Evolutionary conservation across 2,888 invertebrate genomes (phyloP), one percentile per base, ranked within the genome.

Genomic region (Epiblema foenella): DNA sequence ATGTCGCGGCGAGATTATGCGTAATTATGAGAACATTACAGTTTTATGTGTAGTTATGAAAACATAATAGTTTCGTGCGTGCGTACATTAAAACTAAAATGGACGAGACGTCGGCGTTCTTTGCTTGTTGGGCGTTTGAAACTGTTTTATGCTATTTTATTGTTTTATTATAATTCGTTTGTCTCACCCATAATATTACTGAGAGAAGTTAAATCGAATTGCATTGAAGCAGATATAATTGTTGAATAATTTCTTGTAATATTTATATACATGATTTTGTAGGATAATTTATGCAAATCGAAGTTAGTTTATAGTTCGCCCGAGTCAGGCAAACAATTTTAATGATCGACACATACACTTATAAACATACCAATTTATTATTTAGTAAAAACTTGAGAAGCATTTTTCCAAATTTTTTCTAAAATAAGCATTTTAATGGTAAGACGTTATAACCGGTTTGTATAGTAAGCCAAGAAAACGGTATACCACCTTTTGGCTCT

Each of bases 1-100:
- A 71, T 52, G 60, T 56, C 70, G 15, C 46, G 54, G 33, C 29
- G 15, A 18, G 33, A 66, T 66, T 65, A 56, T 66, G 57, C 46
- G 46, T 66, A 63, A 63, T 63, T 63, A 63, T 52, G 63, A 52
- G 37, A 17, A 52, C 52, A 62, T 62, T 62, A 62, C 54, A 54
- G 64, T 42, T 52, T 70, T 54, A 69, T 58, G 69, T 17, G 59
- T 62, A 56, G 66, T 71, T 71, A 71, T 67, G 60, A 57, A 56
- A 60, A 66, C 39, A 62, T 57, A 56, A 71, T 60, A 56, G 54
- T 46, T 70, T 65, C 37, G 59, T 66, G 66, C 67, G 42, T 33
- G 24, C 5, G 51, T n/a, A 39, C 54, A 70, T 66, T 65, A 67
- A 62, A 71, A 39, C 29, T 62, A 20, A 51, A 65, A 60, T 49